Base-by-base conservation (phyloP, 2,113 vertebrate species). In the rabbit (Oryctolagus cuniculus) region DNA sequence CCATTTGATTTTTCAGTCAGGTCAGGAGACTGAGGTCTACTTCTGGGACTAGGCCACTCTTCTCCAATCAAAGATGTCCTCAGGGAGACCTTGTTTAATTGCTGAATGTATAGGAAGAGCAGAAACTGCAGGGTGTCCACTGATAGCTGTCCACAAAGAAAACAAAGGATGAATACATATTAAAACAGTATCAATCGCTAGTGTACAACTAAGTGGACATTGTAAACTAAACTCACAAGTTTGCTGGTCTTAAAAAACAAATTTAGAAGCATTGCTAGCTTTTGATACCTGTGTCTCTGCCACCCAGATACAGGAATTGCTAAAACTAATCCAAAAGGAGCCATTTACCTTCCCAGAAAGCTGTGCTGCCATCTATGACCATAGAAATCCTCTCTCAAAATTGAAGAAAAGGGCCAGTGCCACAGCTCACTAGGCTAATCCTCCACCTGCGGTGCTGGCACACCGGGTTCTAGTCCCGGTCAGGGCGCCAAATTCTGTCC, bases 41-140 rank as follows among this genome's bases (percentile, higher is more conserved):
- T 96, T 67, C 98, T 98, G 44, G 97, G 97, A 96, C 98, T 99
- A 70, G 99, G 99, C 99, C 99, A 99, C 84, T 99, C 99, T 87
- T 99, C 99, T 3, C 99, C 99, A 6, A 99, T 98, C 96, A 99
- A 97, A 38, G 99, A 99, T 16, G 98, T 98, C 17, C 99, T 98
- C 86, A 99, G 97, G 31, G 99, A 99, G 31, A 99, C 97, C 0
- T 98, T 99, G 97, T 99, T 99, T 66, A 99, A 95, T 97, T 99
- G 99, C 96, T 99, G 99, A 78, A 99, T 96, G 95, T 99, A 99
- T 6, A 99, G 98, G 98, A 99, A 99, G 31, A 99, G 99, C 95
- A 99, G 98, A 98, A 99, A 99, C 98, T 99, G 99, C 96, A 99
- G 98, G 0, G 99, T 99, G 95, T 99, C 99, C 95, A 99, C 99